Percentiles rank a stretch among this genome's conserved stretches.
Evolutionary conservation across 2,888 invertebrate species (phyloP).

Genomic region (Gryllus longicercus): DNA sequence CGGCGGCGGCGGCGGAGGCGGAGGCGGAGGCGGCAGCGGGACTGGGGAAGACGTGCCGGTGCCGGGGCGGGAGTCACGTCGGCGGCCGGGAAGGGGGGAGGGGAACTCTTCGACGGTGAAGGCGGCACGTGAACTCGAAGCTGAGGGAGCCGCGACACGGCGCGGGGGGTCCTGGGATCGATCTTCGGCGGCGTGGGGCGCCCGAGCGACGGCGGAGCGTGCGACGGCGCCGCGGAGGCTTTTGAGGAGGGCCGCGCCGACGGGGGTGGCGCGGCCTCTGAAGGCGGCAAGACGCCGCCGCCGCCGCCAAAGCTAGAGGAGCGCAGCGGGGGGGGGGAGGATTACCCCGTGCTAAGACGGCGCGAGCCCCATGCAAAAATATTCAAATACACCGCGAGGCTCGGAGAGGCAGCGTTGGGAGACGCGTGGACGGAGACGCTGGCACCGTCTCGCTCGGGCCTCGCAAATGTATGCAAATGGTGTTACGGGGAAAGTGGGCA

Average conservation of each 20-base stretch:
- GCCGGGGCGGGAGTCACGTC: background rate
- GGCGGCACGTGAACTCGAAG: too few species aligned
- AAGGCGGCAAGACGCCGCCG: too few species aligned
- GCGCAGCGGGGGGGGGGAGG: too few species aligned
- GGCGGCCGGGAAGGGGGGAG: background rate
- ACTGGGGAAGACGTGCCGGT: slow-evolving; percentile 1
- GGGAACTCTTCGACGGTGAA: too few species aligned
- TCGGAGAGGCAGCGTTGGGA: too few species aligned
- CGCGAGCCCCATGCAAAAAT: background rate
- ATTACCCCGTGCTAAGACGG: too few species aligned
- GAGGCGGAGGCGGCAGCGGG: background rate
- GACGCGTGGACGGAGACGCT: too few species aligned
- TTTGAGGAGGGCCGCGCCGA: background rate
- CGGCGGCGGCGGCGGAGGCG: background rate
- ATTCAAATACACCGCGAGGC: background rate
- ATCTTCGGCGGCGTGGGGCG: background rate
- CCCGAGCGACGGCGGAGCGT: background rate
- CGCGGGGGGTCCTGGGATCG: background rate
- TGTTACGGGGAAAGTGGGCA: slow-evolving; percentile 54
- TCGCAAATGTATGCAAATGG: slow-evolving; percentile 52
- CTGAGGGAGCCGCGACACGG: background rate
- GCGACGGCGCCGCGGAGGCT: background rate
- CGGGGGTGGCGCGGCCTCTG: too few species aligned
- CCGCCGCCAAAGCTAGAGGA: too few species aligned
- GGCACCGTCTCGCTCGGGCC: too few species aligned